Evolutionary conservation across 2,797 vertebrate species (phyloP).

Genomic region (Bradypodion pumilum): DNA sequence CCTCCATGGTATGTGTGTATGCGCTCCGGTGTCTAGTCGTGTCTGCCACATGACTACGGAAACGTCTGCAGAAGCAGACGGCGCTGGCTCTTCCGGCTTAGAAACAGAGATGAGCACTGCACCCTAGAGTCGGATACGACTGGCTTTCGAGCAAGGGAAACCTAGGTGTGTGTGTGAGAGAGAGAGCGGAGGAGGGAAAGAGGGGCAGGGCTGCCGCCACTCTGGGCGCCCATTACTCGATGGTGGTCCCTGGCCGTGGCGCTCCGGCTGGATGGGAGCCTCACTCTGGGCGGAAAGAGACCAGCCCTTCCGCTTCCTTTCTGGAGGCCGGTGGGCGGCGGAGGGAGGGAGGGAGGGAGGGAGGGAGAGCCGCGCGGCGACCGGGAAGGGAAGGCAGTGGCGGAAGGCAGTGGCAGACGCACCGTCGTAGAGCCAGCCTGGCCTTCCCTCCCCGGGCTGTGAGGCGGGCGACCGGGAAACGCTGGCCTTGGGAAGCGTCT

Average conservation of each 20-base stretch:
- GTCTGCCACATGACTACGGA: too few species aligned
- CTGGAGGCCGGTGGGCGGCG: conserved; percentile 60
- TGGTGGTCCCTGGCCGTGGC: conserved; percentile 21
- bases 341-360: conserved; percentile 47
- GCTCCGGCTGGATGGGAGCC: conserved; percentile 56
- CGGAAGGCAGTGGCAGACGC: background rate
- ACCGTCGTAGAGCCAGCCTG: background rate
- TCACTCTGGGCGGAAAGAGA: background rate
- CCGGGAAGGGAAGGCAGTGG: background rate
- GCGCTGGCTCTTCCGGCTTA: too few species aligned
- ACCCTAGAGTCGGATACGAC: too few species aligned
- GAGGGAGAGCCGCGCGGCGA: conserved; percentile 35
- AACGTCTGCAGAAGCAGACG: too few species aligned
- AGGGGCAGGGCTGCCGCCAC: conserved; percentile 32
- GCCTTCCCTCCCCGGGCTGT: conserved; percentile 25
- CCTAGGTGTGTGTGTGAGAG: too few species aligned
- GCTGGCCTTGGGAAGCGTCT: too few species aligned
- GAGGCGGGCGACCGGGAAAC: conserved; percentile 8
- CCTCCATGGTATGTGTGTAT: too few species aligned
- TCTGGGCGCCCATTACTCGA: background rate
- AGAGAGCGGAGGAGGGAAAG: background rate
- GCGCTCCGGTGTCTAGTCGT: too few species aligned
- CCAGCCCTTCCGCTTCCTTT: conserved; percentile 62
- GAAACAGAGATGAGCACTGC: too few species aligned
- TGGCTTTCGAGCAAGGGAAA: too few species aligned